Conservation (phyloP, 2,113 vertebrate species). For the Amblyopsis rosae region DNA sequence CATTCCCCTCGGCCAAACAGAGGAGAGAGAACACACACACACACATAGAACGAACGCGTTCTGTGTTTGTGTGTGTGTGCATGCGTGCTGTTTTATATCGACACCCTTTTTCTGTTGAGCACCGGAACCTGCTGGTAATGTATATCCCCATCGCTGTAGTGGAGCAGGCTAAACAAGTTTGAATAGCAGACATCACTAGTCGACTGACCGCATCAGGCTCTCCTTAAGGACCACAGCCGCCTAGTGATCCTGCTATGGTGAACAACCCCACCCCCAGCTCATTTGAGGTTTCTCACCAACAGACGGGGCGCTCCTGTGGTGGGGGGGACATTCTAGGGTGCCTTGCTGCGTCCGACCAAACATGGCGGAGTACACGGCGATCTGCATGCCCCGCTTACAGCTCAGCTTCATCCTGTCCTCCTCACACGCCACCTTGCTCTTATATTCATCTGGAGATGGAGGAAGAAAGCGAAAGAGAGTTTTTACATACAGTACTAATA, state of each 20-base stretch:
- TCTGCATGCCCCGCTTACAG: slow-evolving; percentile 88
- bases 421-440: slow-evolving; percentile 89
- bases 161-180: background rate
- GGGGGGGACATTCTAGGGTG: slow-evolving; percentile 83
- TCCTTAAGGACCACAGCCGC: background rate
- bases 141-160: background rate
- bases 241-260: background rate
- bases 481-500: too few species aligned
- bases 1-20: slow-evolving; percentile 49
- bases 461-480: slow-evolving; percentile 3
- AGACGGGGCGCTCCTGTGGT: slow-evolving; percentile 76
- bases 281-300: slow-evolving; percentile 74
- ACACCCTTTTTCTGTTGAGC: slow-evolving; percentile 5
- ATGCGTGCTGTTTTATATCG: slow-evolving; percentile 30
- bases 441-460: slow-evolving; percentile 83
- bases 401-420: slow-evolving; percentile 85
- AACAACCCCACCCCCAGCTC: background rate
- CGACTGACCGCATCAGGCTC: background rate
- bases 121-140: slow-evolving; percentile 3
- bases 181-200: slow-evolving; percentile 7
- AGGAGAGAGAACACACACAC: slow-evolving; percentile 16
- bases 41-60: slow-evolving; percentile 10
- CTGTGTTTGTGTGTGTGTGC: slow-evolving; percentile 15
- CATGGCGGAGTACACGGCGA: slow-evolving; percentile 84
- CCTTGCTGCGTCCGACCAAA: slow-evolving; percentile 85